Percentiles rank a stretch among this genome's conserved stretches.
Evolutionary conservation across 2,797 vertebrate species (phyloP).

Genomic region (Eulemur coronatus): DNA sequence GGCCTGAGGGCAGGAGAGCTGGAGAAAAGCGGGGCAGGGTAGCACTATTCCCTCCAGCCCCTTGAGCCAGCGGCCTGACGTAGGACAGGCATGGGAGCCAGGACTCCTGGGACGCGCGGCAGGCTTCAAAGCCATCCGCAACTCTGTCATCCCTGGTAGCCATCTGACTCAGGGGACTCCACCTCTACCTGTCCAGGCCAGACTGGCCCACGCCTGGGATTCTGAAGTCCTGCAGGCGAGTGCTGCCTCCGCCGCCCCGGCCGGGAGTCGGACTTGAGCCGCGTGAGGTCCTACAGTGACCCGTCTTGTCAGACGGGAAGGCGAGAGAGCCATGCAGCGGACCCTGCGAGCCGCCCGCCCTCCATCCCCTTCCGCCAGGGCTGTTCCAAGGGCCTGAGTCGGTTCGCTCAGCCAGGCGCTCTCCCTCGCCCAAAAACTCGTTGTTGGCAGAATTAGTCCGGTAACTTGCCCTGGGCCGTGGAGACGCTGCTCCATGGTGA

Average conservation of each 20-base stretch:
- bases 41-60: background rate
- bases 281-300: accelerated
- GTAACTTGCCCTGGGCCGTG: background rate
- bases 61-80: background rate
- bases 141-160: background rate
- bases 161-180: background rate
- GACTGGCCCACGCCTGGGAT: accelerated
- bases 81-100: background rate
- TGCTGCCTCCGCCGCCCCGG: accelerated
- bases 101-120: accelerated
- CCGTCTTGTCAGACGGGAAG: background rate
- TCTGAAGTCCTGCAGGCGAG: accelerated
- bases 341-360: background rate
- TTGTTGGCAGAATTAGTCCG: background rate
- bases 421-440: background rate
- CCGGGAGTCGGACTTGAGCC: accelerated
- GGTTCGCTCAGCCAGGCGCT: background rate
- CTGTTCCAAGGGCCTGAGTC: background rate
- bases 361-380: background rate
- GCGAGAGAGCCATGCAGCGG: accelerated
- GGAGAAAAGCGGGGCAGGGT: accelerated
- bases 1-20: background rate
- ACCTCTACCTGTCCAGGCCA: background rate
- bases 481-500: background rate
- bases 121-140: background rate